Conservation (phyloP, 92 coral and sea anemone species). For the Epizoanthus stellaris region DNA sequence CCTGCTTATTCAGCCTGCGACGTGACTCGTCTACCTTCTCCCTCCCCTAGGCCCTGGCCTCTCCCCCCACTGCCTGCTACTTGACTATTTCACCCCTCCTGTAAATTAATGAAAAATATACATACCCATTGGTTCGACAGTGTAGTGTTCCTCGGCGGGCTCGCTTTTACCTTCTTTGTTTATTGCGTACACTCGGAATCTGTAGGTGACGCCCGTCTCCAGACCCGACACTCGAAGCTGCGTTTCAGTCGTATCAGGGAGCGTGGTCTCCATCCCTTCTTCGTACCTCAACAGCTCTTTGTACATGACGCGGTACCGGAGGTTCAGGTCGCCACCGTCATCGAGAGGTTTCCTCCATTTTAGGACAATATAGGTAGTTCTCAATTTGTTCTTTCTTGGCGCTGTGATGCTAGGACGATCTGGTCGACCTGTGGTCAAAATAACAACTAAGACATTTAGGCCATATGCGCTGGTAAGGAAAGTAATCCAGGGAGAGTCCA, state of each 20-base stretch:
- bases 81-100: too few relatives aligned
- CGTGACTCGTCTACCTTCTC: too few relatives aligned
- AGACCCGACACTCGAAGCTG: background rate
- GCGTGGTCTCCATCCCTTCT: background rate
- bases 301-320: slow-evolving; percentile 24
- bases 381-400: background rate
- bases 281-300: background rate
- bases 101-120: background rate
- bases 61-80: too few relatives aligned
- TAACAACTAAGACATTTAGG: too few relatives aligned
- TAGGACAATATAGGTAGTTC: background rate
- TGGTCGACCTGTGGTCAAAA: background rate
- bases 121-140: slow-evolving; percentile 9
- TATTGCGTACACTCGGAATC: slow-evolving; percentile 25
- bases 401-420: slow-evolving; percentile 4
- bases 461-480: too few relatives aligned
- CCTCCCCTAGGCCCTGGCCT: too few relatives aligned
- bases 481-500: too few relatives aligned
- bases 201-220: background rate
- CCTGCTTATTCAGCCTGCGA: too few relatives aligned
- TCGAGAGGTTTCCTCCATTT: slow-evolving; percentile 29
- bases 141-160: background rate
- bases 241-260: background rate
- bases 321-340: slow-evolving; percentile 17
- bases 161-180: slow-evolving; percentile 21